These are phyloP conservation scores for Coracopsis vasa DNA, from an alignment of 2,113 vertebrate genomes.

Conservation along the genomic window DNA sequence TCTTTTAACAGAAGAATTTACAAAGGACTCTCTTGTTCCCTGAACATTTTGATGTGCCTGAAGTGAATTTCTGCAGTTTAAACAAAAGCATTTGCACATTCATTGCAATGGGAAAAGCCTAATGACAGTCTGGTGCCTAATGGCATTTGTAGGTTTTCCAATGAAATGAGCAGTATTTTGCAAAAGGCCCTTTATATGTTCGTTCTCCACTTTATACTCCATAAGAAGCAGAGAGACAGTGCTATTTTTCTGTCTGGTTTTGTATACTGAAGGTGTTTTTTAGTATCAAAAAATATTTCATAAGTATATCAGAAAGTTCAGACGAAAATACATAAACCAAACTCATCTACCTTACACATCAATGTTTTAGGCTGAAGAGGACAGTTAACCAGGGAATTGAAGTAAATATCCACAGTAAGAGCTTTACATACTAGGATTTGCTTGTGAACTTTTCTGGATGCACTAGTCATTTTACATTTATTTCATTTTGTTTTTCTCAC, in stretches of 20 bases:
- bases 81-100: neutral
- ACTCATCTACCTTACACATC: neutral
- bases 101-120: neutral
- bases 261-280: neutral
- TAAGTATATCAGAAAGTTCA: neutral
- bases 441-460: neutral
- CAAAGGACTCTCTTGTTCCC: neutral
- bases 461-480: neutral
- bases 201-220: neutral
- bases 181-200: neutral
- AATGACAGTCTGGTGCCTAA: neutral
- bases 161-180: neutral
- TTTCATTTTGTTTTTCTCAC: neutral
- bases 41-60: neutral
- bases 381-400: neutral
- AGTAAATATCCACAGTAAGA: neutral
- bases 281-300: neutral
- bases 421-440: neutral
- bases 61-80: neutral
- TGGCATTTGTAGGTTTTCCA: neutral
- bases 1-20: neutral
- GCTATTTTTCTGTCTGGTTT: neutral
- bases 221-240: neutral
- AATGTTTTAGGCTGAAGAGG: neutral
- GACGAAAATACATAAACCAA: neutral